These are phyloP conservation scores for Oryzias celebensis DNA, from an alignment of 2,113 vertebrate species.

Conservation along the genomic window DNA sequence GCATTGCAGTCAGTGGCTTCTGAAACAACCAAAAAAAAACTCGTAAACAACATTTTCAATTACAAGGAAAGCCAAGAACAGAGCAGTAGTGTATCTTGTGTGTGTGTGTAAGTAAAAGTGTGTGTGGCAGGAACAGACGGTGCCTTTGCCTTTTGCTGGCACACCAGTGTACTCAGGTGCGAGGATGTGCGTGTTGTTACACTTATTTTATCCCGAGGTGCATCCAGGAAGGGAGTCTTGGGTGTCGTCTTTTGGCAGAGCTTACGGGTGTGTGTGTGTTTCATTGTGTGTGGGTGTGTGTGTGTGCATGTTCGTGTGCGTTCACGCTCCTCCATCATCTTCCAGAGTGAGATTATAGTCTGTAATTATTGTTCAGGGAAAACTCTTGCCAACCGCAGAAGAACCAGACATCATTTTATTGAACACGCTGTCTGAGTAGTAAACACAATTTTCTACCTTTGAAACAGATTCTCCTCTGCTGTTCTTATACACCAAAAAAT, in stretches of 20 bases:
- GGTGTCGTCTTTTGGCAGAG: slow-evolving; percentile 57
- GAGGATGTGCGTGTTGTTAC: slow-evolving; percentile 23
- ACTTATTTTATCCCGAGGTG: slow-evolving; percentile 56
- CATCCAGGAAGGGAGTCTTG: slow-evolving; percentile 31
- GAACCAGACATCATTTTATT: slow-evolving; percentile 16
- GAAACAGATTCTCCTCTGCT: neutral
- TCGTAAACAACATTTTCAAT: neutral
- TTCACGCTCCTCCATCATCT: slow-evolving; percentile 28
- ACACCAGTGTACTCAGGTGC: slow-evolving; percentile 48
- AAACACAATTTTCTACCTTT: slow-evolving; percentile 8
- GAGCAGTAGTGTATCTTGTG: slow-evolving; percentile 6
- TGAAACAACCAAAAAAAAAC: neutral
- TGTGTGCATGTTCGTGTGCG: slow-evolving; percentile 20
- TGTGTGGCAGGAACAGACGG: slow-evolving; percentile 44
- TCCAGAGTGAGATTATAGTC: slow-evolving; percentile 30
- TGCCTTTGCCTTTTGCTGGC: slow-evolving; percentile 52
- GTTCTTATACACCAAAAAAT: neutral
- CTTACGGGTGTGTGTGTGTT: slow-evolving; percentile 21
- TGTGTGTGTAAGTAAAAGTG: slow-evolving; percentile 9
- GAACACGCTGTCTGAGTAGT: neutral
- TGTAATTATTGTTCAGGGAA: slow-evolving; percentile 40
- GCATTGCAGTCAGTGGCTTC: neutral
- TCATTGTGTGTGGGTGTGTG: slow-evolving; percentile 2
- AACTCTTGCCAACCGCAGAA: slow-evolving; percentile 29
- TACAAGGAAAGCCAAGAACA: neutral